Percentiles rank a stretch among this genome's conserved stretches.
phyloP scores from a whole-genome alignment of 2,888 invertebrate species.

The Apodemia zela region DNA sequence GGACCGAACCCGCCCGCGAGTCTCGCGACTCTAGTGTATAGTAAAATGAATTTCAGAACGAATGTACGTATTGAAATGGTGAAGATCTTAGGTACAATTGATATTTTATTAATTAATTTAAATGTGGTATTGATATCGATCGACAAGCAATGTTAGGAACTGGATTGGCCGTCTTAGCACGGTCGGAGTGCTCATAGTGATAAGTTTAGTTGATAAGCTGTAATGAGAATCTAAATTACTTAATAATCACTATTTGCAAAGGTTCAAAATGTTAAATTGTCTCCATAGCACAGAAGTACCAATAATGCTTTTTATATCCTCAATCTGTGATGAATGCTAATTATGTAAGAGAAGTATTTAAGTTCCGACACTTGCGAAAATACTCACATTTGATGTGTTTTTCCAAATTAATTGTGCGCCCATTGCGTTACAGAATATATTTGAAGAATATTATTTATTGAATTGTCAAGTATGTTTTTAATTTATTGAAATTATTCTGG shows the following conservation, averaged over 20 bases:
- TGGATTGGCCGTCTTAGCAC: conserved; percentile 53
- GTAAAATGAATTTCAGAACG: conserved; percentile 57
- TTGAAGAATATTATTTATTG: conserved; percentile 77
- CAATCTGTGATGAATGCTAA: conserved; percentile 80
- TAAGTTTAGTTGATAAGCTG: conserved; percentile 75
- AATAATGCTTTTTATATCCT: conserved; percentile 78
- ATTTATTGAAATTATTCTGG: conserved; percentile 76
- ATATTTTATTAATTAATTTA: conserved; percentile 80
- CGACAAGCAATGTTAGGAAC: conserved; percentile 73
- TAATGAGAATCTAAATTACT: conserved; percentile 77
- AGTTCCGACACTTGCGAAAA: conserved; percentile 60
- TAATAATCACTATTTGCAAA: conserved; percentile 75
- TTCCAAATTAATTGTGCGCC: conserved; percentile 62
- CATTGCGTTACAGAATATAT: conserved; percentile 63
- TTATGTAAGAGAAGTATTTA: conserved; percentile 73
- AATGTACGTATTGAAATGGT: conserved; percentile 72
- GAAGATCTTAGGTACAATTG: conserved; percentile 80
- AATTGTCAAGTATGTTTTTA: conserved; percentile 70
- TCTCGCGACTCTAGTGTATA: conserved; percentile 57
- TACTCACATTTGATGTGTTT: conserved; percentile 49
- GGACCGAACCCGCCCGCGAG: conserved; percentile 41
- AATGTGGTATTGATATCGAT: conserved; percentile 75
- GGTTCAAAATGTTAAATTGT: conserved; percentile 74
- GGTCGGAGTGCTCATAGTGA: conserved; percentile 70
- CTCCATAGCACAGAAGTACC: conserved; percentile 78